A percentile compares a stretch with the other conserved stretches of the same genome.
Evolutionary conservation across 2,888 invertebrate genomes (phyloP).

Genomic region (Tryphoninae sp.): DNA sequence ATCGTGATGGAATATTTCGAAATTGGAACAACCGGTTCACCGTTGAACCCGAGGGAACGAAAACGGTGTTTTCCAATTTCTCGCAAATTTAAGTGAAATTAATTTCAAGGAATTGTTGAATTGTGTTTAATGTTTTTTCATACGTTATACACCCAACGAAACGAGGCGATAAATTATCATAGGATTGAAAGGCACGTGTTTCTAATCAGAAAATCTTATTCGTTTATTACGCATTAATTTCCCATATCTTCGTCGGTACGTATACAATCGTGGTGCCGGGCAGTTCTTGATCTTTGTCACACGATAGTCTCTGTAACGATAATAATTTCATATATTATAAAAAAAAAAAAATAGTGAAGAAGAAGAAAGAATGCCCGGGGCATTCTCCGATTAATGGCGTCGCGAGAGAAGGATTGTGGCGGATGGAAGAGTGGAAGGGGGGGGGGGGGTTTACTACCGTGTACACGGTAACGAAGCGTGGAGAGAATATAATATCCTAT

Average conservation of each 20-base stretch:
- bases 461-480: conserved; percentile 51
- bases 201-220: conserved; percentile 33
- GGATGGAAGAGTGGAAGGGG: not conserved
- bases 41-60: too few relatives aligned
- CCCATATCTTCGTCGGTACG: not conserved
- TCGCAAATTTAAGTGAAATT: too few relatives aligned
- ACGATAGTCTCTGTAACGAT: not conserved
- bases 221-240: conserved; percentile 26
- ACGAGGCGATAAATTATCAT: conserved; percentile 21
- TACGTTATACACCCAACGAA: not conserved
- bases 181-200: conserved; percentile 17
- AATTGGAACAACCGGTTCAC: not conserved
- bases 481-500: conserved; percentile 41
- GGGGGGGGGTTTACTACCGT: conserved; percentile 15
- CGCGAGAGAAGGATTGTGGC: conserved; percentile 7
- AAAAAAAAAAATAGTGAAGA: not conserved
- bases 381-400: conserved; percentile 46
- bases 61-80: too few relatives aligned
- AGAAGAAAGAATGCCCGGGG: conserved; percentile 28
- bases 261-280: not conserved
- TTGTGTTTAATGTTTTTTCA: not conserved
- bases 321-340: conserved; percentile 13
- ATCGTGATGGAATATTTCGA: not conserved
- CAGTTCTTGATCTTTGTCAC: conserved; percentile 14
- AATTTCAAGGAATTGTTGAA: too few relatives aligned